Base-by-base conservation (phyloP, 2,113 vertebrate species). In the Thunnus maccoyii region DNA sequence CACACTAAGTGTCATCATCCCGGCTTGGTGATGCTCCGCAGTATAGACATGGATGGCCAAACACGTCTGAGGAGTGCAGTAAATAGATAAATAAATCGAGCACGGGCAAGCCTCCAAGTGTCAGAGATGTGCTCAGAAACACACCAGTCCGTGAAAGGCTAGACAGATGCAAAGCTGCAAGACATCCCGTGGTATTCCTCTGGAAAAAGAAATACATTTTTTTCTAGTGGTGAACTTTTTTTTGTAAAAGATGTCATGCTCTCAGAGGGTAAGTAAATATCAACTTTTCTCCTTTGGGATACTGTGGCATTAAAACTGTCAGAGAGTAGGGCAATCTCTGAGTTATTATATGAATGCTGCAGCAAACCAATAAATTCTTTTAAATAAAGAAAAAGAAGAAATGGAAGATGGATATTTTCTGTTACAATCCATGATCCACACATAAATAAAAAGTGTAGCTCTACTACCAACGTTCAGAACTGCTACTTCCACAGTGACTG, bases 61-160 rank as follows among this genome's bases (percentile, higher is more conserved):
- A 80, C 80, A 60, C 76, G 73, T 82, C 86, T 78, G 68, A 75
- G 69, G 62, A 62, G 22, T 13, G 72, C 60, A 63, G 84, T 72
- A 84, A 87, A 88, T 90, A 86, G 76, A 88, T 86, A 72, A 89
- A 86, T 89, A 92, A 85, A 83, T 76, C 73, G 78, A 61, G 80
- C 84, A 15, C 74, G 61, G 76, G 70, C 74, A 27, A 60, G 77
- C 69, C 56, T 82, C 79, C 56, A 14, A 70, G 76, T 88, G 82
- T 88, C 87, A 84, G 86, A 52, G 69, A 72, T 64, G 57, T 69
- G 18, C 78, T 81, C 83, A 78, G 55, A 87, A 90, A 88, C 70
- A 90, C 81, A 69, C 1, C 61, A 4, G 78, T 54, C 77, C 41
- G 48, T 85, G 79, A 89, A 86, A 44, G 20, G 70, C 68, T 68